Evolutionary conservation across 2,888 invertebrate genomes (phyloP).

Genomic region (Eristalinus sepulchralis): DNA sequence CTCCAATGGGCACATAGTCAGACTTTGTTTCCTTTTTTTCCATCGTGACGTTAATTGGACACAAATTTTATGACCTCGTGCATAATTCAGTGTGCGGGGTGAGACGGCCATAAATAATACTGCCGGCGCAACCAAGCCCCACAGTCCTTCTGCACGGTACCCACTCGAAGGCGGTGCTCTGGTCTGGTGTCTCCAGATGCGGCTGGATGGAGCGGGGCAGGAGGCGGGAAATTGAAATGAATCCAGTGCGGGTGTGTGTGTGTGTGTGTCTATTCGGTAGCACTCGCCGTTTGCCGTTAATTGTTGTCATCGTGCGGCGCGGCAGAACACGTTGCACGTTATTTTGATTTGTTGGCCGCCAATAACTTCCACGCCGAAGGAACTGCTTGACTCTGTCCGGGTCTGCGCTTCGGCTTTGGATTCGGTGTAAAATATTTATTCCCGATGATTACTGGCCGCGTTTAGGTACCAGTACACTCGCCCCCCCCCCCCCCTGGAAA

Average conservation of each 20-base stretch:
- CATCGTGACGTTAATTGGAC: conserved; percentile 67
- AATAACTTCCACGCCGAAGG: conserved; percentile 57
- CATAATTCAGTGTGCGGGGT: conserved; percentile 55
- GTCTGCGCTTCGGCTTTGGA: background rate
- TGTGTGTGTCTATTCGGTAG: conserved; percentile 32
- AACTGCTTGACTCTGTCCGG: background rate
- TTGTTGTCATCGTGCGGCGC: conserved; percentile 44
- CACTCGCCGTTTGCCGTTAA: conserved; percentile 28
- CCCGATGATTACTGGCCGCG: conserved; percentile 18
- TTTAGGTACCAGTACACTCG: background rate
- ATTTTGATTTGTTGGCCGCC: conserved; percentile 57
- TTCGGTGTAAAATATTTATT: conserved; percentile 36
- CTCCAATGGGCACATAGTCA: background rate
- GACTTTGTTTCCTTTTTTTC: background rate
- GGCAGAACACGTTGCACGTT: conserved; percentile 16
- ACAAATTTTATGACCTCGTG: conserved; percentile 69
- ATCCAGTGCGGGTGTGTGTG: conserved; percentile 43
- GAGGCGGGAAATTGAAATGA: conserved; percentile 47
- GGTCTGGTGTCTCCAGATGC: conserved; percentile 56
- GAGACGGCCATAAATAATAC: conserved; percentile 65
- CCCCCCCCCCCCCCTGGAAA: background rate
- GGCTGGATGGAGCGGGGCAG: background rate
- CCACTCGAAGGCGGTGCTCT: background rate
- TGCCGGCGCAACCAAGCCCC: background rate
- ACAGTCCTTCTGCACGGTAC: background rate